Percentiles rank a stretch among this genome's conserved stretches.
Conservation (phyloP, 2,113 vertebrate genomes). For the Conger conger region DNA sequence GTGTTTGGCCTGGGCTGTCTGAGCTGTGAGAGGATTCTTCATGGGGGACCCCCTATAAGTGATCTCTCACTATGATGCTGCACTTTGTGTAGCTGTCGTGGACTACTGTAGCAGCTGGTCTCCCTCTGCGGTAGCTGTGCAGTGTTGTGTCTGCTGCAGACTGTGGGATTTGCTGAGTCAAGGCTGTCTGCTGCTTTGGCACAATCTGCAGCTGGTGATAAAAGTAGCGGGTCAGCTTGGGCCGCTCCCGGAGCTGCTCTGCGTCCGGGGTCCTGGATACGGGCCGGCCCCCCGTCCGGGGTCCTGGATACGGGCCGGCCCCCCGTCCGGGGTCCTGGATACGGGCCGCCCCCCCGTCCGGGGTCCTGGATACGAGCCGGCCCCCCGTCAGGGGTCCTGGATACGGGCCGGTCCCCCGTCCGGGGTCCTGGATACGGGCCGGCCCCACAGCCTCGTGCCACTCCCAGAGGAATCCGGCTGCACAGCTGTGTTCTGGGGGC, state of each 20-base stretch:
- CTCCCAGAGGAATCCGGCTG: neutral
- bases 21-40: neutral
- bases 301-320: constrained; percentile 3
- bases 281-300: neutral
- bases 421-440: neutral
- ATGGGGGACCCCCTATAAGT: no score
- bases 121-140: neutral
- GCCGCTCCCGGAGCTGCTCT: neutral
- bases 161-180: constrained; percentile 6
- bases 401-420: neutral
- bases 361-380: constrained; percentile 1
- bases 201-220: neutral
- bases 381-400: no score
- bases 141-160: neutral
- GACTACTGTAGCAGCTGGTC: neutral
- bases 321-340: neutral
- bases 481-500: constrained; percentile 4
- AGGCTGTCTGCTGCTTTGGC: neutral
- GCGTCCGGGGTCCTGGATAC: neutral
- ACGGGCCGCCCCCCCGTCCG: neutral
- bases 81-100: neutral
- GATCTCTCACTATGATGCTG: neutral
- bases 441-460: neutral
- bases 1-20: no score
- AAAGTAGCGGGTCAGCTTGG: neutral